Evolutionary conservation across 2,797 vertebrate genomes (phyloP).

Genomic region (Betta splendens): DNA sequence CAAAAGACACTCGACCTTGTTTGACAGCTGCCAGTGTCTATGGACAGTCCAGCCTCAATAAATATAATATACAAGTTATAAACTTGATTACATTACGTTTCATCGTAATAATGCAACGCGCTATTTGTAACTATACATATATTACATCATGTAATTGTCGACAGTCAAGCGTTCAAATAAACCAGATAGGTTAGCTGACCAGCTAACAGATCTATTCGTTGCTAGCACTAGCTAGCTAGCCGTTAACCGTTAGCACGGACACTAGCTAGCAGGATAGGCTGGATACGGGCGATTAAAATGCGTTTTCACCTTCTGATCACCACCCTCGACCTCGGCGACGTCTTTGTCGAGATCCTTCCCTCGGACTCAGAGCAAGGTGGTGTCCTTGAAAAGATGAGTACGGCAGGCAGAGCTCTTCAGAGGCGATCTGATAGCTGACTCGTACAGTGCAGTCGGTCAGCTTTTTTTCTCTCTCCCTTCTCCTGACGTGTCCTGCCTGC

Average conservation of each 20-base stretch:
- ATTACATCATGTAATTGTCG: neutral
- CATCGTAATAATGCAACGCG: neutral
- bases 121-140: too few species aligned
- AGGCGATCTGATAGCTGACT: constrained; percentile 67
- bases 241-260: constrained; percentile 59
- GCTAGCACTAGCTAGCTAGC: constrained; percentile 71
- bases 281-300: constrained; percentile 38
- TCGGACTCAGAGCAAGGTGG: constrained; percentile 54
- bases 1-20: constrained; percentile 67
- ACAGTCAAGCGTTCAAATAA: constrained; percentile 14
- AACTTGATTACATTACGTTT: neutral
- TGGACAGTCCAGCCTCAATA: constrained; percentile 30
- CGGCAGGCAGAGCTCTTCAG: constrained; percentile 47
- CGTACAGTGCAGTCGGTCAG: constrained; percentile 75
- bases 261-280: constrained; percentile 68
- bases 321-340: constrained; percentile 79
- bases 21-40: constrained; percentile 78
- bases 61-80: constrained; percentile 6
- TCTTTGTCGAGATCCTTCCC: constrained; percentile 72
- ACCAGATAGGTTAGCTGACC: constrained; percentile 43
- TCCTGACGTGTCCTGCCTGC: constrained; percentile 87
- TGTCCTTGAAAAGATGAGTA: constrained; percentile 66
- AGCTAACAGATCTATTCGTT: constrained; percentile 57
- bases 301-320: constrained; percentile 81
- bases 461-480: constrained; percentile 71